Evolutionary conservation across 2,888 invertebrate species (phyloP).

Genomic region (Pelosia muscerda): DNA sequence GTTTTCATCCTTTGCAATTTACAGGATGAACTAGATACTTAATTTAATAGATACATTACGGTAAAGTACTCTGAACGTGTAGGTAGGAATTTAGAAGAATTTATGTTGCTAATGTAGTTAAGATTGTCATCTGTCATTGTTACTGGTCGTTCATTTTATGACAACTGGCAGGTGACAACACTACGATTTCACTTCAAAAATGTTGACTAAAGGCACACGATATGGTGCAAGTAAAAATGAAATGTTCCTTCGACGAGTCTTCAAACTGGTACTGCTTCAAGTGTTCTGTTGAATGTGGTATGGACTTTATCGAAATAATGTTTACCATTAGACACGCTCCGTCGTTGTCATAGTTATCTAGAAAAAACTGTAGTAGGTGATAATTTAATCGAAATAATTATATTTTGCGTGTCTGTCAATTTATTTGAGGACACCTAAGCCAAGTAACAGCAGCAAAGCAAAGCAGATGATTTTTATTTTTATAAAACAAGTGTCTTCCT

Average conservation of each 20-base stretch:
- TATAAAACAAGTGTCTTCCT: too few species aligned
- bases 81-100: neutral
- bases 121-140: neutral
- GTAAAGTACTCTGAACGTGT: neutral
- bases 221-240: neutral
- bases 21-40: constrained; percentile 42
- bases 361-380: too few species aligned
- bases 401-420: too few species aligned
- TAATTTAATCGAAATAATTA: too few species aligned
- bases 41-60: constrained; percentile 40
- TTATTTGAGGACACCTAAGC: too few species aligned
- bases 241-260: neutral
- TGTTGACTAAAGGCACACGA: neutral
- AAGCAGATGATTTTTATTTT: too few species aligned
- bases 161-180: neutral
- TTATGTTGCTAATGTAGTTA: neutral
- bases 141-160: neutral
- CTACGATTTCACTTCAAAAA: neutral
- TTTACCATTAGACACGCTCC: neutral
- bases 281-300: neutral
- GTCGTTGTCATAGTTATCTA: neutral
- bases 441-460: too few species aligned
- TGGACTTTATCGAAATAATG: neutral
- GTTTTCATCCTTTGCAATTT: constrained; percentile 57
- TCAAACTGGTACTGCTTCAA: neutral